Evolutionary conservation across 2,797 vertebrate genomes (phyloP).

Genomic region (Lacerta agilis): DNA sequence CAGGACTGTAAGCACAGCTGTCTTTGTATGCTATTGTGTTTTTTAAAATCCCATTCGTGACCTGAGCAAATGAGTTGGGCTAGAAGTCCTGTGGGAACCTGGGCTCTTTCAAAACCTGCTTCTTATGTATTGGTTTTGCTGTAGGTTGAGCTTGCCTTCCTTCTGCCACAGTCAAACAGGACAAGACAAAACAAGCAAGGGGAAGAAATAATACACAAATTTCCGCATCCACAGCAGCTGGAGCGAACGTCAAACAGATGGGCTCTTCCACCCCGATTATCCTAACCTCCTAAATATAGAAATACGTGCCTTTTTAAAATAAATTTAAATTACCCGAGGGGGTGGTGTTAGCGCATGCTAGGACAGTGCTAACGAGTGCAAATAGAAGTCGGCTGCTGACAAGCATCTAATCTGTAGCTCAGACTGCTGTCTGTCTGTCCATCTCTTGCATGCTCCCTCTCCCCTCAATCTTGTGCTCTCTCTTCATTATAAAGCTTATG

Average conservation of each 20-base stretch:
- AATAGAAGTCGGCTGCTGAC: constrained; percentile 80
- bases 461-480: background rate
- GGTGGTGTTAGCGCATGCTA: constrained; percentile 80
- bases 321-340: constrained; percentile 85
- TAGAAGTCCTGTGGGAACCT: constrained; percentile 7
- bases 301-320: constrained; percentile 74
- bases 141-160: background rate
- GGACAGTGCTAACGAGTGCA: constrained; percentile 80
- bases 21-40: background rate
- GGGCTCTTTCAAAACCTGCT: constrained; percentile 20
- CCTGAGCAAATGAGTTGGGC: background rate
- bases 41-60: background rate
- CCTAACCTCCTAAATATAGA: constrained; percentile 85
- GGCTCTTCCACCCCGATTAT: constrained; percentile 87
- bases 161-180: constrained; percentile 61
- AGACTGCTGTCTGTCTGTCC: constrained; percentile 53
- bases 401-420: constrained; percentile 62
- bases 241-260: constrained; percentile 83
- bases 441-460: constrained; percentile 24
- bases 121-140: background rate
- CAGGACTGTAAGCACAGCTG: background rate
- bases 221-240: constrained; percentile 79
- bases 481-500: constrained; percentile 33
- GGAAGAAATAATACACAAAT: constrained; percentile 72
- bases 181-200: constrained; percentile 68